These are phyloP conservation scores for Thelaira solivaga DNA, from an alignment of 2,888 invertebrate species.

Conservation along the genomic window DNA sequence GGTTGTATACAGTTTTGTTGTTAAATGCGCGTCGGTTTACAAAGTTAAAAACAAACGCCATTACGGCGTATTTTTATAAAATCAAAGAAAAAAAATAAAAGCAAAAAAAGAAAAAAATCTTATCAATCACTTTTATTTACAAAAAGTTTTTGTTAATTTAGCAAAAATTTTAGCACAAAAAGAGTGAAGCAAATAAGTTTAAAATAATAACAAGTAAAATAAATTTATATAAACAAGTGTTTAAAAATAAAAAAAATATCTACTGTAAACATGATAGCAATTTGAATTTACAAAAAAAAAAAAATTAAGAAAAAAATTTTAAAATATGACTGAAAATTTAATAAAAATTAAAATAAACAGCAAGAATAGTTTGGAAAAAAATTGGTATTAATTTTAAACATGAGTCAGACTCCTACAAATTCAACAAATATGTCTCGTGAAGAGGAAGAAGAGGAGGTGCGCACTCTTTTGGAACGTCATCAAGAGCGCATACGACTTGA, in stretches of 20 bases:
- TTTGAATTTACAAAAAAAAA: neutral
- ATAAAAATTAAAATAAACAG: neutral
- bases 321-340: slow-evolving; percentile 16
- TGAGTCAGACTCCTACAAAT: slow-evolving; percentile 52
- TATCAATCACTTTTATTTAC: slow-evolving; percentile 18
- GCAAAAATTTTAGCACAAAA: neutral
- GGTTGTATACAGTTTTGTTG: slow-evolving; percentile 1
- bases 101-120: slow-evolving; percentile 20
- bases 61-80: neutral
- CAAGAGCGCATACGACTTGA: slow-evolving; percentile 81
- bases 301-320: neutral
- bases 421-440: slow-evolving; percentile 72
- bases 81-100: slow-evolving; percentile 14
- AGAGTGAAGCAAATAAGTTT: no score
- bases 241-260: neutral
- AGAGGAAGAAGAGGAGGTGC: slow-evolving; percentile 78
- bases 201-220: neutral
- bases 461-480: slow-evolving; percentile 81
- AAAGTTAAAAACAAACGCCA: slow-evolving; percentile 41
- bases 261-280: neutral
- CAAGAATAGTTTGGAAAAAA: neutral
- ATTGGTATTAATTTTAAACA: slow-evolving; percentile 3
- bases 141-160: slow-evolving; percentile 14
- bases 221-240: neutral
- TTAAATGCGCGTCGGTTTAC: slow-evolving; percentile 50